Base-by-base conservation (phyloP, 1,140 invertebrate species). In the Heliconius hermathena region DNA sequence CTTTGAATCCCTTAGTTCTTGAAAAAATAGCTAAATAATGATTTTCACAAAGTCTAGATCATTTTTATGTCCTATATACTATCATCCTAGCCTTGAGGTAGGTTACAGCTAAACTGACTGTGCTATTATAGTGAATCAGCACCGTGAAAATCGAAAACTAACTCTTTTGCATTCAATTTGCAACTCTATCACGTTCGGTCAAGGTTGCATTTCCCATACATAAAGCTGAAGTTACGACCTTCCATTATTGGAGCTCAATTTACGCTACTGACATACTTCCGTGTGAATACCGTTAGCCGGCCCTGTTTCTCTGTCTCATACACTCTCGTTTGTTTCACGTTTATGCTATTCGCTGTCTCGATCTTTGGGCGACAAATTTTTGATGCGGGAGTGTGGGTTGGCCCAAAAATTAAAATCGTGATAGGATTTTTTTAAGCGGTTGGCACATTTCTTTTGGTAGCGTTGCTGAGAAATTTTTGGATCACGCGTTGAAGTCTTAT, bases 191-290 rank as follows among this genome's bases (percentile, higher is more conserved):
- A 60, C 79, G 71, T 36, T 49, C 82, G 86, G 87, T 91, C 89
- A 94, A 94, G 91, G 91, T 93, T 89, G 91, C 46, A 73, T 87
- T 87, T 90, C 74, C 66, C 79, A 84, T 73, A 77, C 57, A 54
- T 22, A 70, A 8, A 16, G 11, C 83, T 41, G 18, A 73, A 85
- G 83, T 90, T 93, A 87, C 88, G 86, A 86, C 90, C 85, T 88
- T 82, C 82, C 81, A 80, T 66, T 81, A 66, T 66, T 78, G 83
- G 73, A 81, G 77, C 73, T 52, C 75, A 81, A 74, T 88, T 89
- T 92, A 94, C 91, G 91, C 92, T 87, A 94, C 91, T 94, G 91
- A 94, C 93, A 94, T 86, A 94, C 93, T 94, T 93, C 92, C 91
- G 89, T 83, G 85, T 87, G 87, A 71, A 41, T 92, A 92, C 93